Conservation (phyloP, 2,797 vertebrate species). For the Salmo trutta region DNA sequence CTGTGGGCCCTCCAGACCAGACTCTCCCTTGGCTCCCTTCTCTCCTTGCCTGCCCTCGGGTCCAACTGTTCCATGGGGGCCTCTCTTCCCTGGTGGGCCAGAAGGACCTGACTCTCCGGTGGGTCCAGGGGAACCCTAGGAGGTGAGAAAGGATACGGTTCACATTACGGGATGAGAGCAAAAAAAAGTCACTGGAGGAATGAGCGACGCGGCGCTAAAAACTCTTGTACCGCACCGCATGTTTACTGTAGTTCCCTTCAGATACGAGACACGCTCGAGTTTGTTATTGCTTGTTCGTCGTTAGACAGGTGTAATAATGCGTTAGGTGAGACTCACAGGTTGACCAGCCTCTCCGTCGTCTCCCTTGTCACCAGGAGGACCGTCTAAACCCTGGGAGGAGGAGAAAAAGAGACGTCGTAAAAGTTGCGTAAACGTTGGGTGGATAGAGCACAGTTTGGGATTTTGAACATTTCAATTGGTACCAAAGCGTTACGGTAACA, state of each 20-base stretch:
- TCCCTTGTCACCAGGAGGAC: conserved; percentile 94
- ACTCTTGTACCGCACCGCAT: neutral
- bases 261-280: neutral
- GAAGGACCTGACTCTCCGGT: conserved; percentile 96
- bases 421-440: neutral
- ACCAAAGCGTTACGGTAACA: neutral
- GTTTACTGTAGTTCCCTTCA: neutral
- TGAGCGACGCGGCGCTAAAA: neutral
- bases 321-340: conserved; percentile 79
- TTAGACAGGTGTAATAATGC: neutral
- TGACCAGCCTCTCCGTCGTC: conserved; percentile 96
- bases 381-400: conserved; percentile 87
- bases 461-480: neutral
- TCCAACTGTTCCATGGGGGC: conserved; percentile 88
- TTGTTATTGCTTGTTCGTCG: neutral
- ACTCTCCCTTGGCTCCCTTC: conserved; percentile 96
- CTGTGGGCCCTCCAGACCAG: conserved; percentile 92
- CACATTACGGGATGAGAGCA: conserved; percentile 73
- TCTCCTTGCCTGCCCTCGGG: conserved; percentile 97
- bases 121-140: conserved; percentile 94
- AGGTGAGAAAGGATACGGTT: neutral
- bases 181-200: neutral
- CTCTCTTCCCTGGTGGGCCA: conserved; percentile 95
- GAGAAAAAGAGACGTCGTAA: conserved; percentile 4
- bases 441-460: neutral